phyloP scores from a whole-genome alignment of 1,140 invertebrate genomes.

The Hyphantria cunea region DNA sequence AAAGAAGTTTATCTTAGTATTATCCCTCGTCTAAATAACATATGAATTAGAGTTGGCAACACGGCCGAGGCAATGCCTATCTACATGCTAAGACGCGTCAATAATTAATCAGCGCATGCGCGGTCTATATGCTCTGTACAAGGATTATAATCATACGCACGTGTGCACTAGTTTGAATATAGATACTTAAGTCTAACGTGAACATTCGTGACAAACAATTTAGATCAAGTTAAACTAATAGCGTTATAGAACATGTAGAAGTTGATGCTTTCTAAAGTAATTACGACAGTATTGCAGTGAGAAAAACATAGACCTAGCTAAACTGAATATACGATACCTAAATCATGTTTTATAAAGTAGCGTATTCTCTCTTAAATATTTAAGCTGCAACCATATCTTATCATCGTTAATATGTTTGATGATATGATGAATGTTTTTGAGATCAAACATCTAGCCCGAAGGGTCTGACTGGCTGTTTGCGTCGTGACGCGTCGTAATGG shows the following conservation, averaged over 20 bases:
- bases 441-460: too few relatives aligned
- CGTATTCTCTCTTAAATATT: too few relatives aligned
- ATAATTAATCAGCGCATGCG: slow-evolving; percentile 10
- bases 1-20: slow-evolving; percentile 2
- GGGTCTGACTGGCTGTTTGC: too few relatives aligned
- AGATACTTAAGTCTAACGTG: neutral
- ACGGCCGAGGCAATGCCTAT: neutral
- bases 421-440: too few relatives aligned
- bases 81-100: neutral
- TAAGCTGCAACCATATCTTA: too few relatives aligned
- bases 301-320: too few relatives aligned
- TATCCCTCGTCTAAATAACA: slow-evolving; percentile 1
- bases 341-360: too few relatives aligned
- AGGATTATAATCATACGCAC: slow-evolving; percentile 20
- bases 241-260: neutral
- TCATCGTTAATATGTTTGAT: too few relatives aligned
- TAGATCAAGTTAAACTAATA: neutral
- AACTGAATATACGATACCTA: too few relatives aligned
- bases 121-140: slow-evolving; percentile 4
- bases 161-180: slow-evolving; percentile 17
- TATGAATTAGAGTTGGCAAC: slow-evolving; percentile 2
- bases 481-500: too few relatives aligned
- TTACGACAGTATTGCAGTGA: too few relatives aligned
- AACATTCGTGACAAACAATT: neutral
- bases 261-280: too few relatives aligned